A percentile compares a stretch with the other conserved stretches of the same genome.
Evolutionary conservation across 2,888 invertebrate genomes (phyloP).

Genomic region (Scaptomyza parva): DNA sequence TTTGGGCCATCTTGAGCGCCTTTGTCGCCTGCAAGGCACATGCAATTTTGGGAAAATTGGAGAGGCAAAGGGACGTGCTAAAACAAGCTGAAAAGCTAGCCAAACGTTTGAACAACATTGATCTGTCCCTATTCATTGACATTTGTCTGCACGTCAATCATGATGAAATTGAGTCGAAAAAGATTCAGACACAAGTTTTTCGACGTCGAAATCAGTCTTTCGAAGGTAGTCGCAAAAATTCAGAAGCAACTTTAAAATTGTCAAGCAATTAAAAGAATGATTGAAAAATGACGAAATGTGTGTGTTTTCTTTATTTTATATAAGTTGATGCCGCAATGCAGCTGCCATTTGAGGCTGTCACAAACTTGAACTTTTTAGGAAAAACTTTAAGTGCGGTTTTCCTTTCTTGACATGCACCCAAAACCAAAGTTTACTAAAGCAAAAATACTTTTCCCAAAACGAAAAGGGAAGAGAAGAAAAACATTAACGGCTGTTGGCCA

Average conservation of each 20-base stretch:
- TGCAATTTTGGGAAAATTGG: slow-evolving; percentile 78
- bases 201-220: neutral
- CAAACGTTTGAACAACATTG: slow-evolving; percentile 58
- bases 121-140: slow-evolving; percentile 70
- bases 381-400: slow-evolving; percentile 44
- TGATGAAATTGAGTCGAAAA: slow-evolving; percentile 71
- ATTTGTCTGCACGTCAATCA: slow-evolving; percentile 66
- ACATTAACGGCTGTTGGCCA: slow-evolving; percentile 40
- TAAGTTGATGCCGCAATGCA: slow-evolving; percentile 25
- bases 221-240: neutral
- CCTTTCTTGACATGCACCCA: slow-evolving; percentile 3
- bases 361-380: neutral
- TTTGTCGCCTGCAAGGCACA: slow-evolving; percentile 78
- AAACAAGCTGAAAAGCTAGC: slow-evolving; percentile 62
- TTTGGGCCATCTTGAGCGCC: slow-evolving; percentile 77
- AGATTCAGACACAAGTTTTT: slow-evolving; percentile 25
- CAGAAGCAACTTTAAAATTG: neutral
- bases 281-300: neutral
- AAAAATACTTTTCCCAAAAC: slow-evolving; percentile 12
- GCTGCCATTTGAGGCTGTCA: slow-evolving; percentile 7
- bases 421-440: slow-evolving; percentile 24
- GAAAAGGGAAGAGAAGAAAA: slow-evolving; percentile 17
- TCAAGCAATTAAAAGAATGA: neutral
- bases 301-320: neutral
- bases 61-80: slow-evolving; percentile 72